Evolutionary conservation across 1,140 invertebrate genomes (phyloP).

Genomic region (Gonioctena quinquepunctata): DNA sequence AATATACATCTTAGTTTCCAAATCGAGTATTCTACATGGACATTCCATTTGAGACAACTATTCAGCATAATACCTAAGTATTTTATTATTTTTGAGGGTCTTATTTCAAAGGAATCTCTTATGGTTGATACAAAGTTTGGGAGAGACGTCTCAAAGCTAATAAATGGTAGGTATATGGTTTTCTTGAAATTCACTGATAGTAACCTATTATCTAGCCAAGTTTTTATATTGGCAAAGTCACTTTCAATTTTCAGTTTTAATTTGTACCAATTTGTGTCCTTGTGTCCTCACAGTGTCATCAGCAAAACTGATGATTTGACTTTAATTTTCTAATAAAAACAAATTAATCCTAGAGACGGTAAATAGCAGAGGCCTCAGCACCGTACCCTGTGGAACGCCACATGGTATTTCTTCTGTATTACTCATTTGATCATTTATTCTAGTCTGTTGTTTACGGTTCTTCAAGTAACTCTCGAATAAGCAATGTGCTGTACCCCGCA

Average conservation of each 20-base stretch:
- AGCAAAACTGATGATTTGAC: slow-evolving; percentile 9
- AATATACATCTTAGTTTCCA: too few relatives aligned
- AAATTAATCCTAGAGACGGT: slow-evolving; percentile 9
- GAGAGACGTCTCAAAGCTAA: background rate
- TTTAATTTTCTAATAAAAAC: background rate
- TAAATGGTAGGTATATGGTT: slow-evolving; percentile 1
- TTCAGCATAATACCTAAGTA: too few relatives aligned
- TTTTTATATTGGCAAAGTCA: background rate
- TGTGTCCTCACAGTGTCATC: slow-evolving; percentile 15
- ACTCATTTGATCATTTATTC: background rate
- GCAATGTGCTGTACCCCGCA: background rate
- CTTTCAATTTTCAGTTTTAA: background rate
- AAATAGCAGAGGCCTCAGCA: slow-evolving; percentile 10
- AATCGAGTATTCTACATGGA: too few relatives aligned
- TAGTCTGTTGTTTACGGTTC: background rate
- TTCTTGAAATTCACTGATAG: background rate
- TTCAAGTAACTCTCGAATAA: background rate
- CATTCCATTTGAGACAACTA: too few relatives aligned
- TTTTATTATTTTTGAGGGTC: too few relatives aligned
- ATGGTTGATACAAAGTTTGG: too few relatives aligned
- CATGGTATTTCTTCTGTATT: background rate
- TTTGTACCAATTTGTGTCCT: background rate
- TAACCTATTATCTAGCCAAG: background rate
- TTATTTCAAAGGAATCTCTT: too few relatives aligned
- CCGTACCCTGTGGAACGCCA: slow-evolving; percentile 5